These are phyloP conservation scores for Dicerorhinus sumatrensis DNA, from an alignment of 2,113 vertebrate species.

Conservation along the genomic window DNA sequence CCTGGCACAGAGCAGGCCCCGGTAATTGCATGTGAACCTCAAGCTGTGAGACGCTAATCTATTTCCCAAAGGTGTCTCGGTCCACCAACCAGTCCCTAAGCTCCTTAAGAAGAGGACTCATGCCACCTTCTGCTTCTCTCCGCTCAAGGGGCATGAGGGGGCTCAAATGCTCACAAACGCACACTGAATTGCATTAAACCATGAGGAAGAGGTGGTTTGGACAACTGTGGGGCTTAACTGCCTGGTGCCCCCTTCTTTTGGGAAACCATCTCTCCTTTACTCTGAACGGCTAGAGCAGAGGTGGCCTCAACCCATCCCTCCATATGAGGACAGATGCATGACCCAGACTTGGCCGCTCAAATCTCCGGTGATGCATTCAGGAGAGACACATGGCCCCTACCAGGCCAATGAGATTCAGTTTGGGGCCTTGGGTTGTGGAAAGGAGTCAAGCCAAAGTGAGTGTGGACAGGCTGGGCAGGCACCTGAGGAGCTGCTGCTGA, in stretches of 20 bases:
- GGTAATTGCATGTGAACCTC: background rate
- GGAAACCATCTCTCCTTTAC: background rate
- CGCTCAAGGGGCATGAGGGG: background rate
- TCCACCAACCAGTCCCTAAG: background rate
- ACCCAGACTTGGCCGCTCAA: background rate
- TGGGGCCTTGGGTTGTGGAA: background rate
- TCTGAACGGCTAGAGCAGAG: background rate
- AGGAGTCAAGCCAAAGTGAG: no score
- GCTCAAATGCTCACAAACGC: background rate
- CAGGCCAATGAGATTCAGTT: rapidly evolving
- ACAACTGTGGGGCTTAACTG: background rate
- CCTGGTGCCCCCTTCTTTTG: background rate
- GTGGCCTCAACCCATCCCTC: background rate
- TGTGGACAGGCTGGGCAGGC: background rate
- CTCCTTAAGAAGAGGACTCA: background rate
- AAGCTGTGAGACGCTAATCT: background rate
- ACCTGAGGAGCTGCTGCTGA: background rate
- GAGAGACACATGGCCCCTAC: background rate
- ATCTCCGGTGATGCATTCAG: background rate
- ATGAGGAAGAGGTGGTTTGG: background rate
- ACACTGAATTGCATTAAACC: background rate
- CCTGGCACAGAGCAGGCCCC: constrained; percentile 31
- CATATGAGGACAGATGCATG: background rate
- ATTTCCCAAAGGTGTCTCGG: background rate
- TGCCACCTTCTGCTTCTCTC: rapidly evolving